phyloP scores from a whole-genome alignment of 2,797 vertebrate species.

The Semaprochilodus insignis region DNA sequence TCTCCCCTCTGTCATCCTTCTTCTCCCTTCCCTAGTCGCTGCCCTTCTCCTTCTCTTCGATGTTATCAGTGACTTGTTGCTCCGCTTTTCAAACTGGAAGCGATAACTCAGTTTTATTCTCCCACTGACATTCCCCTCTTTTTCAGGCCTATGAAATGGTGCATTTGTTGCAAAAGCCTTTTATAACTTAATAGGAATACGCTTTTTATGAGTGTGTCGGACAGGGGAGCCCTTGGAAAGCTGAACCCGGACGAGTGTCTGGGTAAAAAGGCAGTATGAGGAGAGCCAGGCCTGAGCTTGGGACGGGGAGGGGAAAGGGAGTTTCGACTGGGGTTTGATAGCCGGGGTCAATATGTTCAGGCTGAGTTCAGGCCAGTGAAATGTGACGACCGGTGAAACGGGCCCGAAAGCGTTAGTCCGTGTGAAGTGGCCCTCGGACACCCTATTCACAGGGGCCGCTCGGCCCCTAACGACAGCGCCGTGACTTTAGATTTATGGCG shows the following conservation, averaged over 20 bases:
- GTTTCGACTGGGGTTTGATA: slow-evolving; percentile 38
- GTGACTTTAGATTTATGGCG: slow-evolving; percentile 85
- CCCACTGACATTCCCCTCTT: slow-evolving; percentile 84
- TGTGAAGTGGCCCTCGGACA: slow-evolving; percentile 56
- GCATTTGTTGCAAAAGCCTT: slow-evolving; percentile 80
- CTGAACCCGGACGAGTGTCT: slow-evolving; percentile 33
- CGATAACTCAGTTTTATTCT: slow-evolving; percentile 91
- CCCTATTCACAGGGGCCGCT: slow-evolving; percentile 35
- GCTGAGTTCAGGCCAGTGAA: slow-evolving; percentile 51
- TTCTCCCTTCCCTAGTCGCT: slow-evolving; percentile 32
- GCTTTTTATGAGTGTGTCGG: slow-evolving; percentile 66
- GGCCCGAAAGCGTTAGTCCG: slow-evolving; percentile 55
- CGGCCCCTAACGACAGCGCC: slow-evolving; percentile 67
- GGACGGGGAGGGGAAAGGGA: slow-evolving; percentile 3
- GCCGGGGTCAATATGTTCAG: slow-evolving; percentile 42
- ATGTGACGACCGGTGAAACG: slow-evolving; percentile 57
- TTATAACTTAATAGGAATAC: slow-evolving; percentile 77
- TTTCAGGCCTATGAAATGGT: slow-evolving; percentile 81
- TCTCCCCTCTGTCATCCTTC: slow-evolving; percentile 19
- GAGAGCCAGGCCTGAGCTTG: slow-evolving; percentile 11
- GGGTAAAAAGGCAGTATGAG: slow-evolving; percentile 37
- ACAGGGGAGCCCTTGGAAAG: slow-evolving; percentile 54
- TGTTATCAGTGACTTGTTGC: slow-evolving; percentile 81
- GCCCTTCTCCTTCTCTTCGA: slow-evolving; percentile 45
- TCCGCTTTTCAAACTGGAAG: slow-evolving; percentile 88